Conservation (phyloP, 2,113 vertebrate species). For the Pygathrix nemaeus region DNA sequence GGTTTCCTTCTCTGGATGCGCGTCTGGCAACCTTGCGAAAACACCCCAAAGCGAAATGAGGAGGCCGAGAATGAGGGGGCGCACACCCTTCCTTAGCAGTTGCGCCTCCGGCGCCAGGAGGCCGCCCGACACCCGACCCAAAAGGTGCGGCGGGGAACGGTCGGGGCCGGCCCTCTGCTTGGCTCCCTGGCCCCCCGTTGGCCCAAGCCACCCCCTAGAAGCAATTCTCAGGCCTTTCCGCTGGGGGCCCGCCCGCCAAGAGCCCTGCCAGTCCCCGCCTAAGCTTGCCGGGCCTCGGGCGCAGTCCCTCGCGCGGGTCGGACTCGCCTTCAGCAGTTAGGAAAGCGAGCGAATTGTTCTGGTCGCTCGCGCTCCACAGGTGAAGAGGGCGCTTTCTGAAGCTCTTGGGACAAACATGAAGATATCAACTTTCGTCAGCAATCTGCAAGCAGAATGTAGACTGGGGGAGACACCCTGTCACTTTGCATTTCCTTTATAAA, state of each 20-base stretch:
- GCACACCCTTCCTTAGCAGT: background rate
- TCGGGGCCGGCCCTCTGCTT: background rate
- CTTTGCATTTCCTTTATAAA: background rate
- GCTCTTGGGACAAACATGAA: background rate
- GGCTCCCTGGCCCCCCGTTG: background rate
- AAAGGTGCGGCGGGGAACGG: background rate
- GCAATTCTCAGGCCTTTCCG: background rate
- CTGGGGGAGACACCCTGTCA: background rate
- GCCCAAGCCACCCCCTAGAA: background rate
- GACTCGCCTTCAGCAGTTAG: background rate
- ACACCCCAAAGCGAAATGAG: background rate
- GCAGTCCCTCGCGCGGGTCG: background rate
- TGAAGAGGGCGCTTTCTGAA: slow-evolving; percentile 42
- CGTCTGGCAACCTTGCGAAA: background rate
- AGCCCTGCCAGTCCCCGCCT: background rate
- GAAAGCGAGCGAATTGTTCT: background rate
- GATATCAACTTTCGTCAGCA: background rate
- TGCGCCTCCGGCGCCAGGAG: background rate
- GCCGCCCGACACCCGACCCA: background rate
- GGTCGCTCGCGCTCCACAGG: slow-evolving; percentile 44
- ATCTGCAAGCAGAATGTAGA: background rate
- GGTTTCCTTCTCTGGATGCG: background rate
- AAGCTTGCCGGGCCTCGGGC: background rate
- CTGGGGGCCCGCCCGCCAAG: background rate
- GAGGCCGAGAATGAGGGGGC: background rate